Evolutionary conservation across 2,797 vertebrate species (phyloP).

Genomic region (Lacerta viridis): DNA sequence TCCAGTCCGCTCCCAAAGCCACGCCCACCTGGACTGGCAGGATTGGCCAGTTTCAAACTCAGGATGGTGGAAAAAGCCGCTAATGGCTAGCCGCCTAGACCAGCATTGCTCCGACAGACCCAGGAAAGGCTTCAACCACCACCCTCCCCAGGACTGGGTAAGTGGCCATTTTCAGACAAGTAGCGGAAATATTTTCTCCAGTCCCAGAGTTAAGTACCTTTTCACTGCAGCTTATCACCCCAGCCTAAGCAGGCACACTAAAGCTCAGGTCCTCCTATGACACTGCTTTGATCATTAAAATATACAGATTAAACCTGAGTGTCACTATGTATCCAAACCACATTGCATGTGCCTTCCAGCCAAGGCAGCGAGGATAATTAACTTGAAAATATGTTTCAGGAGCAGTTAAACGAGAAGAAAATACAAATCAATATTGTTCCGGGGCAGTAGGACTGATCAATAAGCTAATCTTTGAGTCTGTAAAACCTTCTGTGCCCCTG

Average conservation of each 20-base stretch:
- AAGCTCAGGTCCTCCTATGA: not conserved
- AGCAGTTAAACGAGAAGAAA: conserved; percentile 52
- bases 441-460: conserved; percentile 42
- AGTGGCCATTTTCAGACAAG: not conserved
- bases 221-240: not conserved
- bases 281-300: conserved; percentile 46
- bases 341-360: conserved; percentile 33
- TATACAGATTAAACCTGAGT: conserved; percentile 13
- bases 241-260: conserved; percentile 29
- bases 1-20: not conserved
- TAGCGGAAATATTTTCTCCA: conserved; percentile 50
- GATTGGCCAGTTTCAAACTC: too few relatives aligned
- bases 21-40: not conserved
- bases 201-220: conserved; percentile 70
- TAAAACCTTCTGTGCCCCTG: conserved; percentile 42
- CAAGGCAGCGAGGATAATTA: conserved; percentile 31
- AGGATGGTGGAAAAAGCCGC: too few relatives aligned
- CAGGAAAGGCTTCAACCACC: too few relatives aligned
- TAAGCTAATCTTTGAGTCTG: conserved; percentile 52
- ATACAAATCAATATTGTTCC: conserved; percentile 59
- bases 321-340: conserved; percentile 38
- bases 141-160: too few relatives aligned
- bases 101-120: too few relatives aligned
- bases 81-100: too few relatives aligned
- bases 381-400: conserved; percentile 48